phyloP scores from a whole-genome alignment of 37 sponge, comb jelly and placozoan species.

The Lycopodina hypogea region DNA sequence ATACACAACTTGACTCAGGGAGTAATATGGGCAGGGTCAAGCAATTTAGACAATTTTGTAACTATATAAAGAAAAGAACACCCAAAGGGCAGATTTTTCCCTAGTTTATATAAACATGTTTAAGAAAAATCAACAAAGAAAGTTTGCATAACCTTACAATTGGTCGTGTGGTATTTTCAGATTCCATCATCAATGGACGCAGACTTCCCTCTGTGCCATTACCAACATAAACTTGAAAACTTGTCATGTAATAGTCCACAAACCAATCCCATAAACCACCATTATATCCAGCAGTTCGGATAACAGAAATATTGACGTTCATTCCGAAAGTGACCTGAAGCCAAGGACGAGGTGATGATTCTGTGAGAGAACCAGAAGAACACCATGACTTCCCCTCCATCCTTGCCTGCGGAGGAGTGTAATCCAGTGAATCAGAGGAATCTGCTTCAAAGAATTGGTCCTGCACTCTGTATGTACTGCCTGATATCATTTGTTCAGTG shows the following conservation, averaged over 20 bases:
- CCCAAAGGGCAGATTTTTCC: too few relatives aligned
- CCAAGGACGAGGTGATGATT: neutral
- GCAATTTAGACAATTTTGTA: too few relatives aligned
- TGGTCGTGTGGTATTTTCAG: neutral
- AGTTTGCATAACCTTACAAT: too few relatives aligned
- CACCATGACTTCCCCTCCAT: constrained; percentile 32
- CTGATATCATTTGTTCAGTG: constrained; percentile 1
- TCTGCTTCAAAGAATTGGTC: constrained; percentile 3
- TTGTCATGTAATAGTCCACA: neutral
- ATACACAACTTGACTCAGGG: too few relatives aligned
- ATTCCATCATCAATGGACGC: neutral
- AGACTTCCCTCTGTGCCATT: neutral
- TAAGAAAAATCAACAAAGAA: too few relatives aligned
- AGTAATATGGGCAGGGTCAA: too few relatives aligned
- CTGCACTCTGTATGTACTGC: too few relatives aligned
- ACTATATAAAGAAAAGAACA: too few relatives aligned
- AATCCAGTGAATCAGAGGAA: neutral
- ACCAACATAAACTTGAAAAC: neutral
- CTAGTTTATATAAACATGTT: too few relatives aligned
- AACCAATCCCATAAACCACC: neutral
- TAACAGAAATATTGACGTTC: constrained; percentile 3
- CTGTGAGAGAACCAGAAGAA: neutral
- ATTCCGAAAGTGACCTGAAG: constrained; percentile 28
- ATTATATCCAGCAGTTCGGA: constrained; percentile 12
- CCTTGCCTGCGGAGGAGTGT: constrained; percentile 5